These are phyloP conservation scores for Phyllostomus discolor DNA, from an alignment of 2,113 vertebrate species.

Conservation along the genomic window DNA sequence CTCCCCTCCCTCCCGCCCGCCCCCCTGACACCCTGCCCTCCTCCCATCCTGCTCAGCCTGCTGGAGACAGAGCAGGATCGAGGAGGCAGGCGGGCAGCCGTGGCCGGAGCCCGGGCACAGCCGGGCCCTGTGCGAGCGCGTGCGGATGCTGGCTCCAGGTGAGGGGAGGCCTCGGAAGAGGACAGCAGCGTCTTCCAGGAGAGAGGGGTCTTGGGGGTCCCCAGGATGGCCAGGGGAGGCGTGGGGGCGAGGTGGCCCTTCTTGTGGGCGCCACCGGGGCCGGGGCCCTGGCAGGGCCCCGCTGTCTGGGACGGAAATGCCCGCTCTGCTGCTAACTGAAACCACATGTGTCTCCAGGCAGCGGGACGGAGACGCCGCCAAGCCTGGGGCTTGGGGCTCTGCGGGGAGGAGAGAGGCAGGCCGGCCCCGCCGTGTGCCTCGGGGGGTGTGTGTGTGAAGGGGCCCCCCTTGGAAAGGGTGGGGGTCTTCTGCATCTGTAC, in stretches of 20 bases:
- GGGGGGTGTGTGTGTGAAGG: neutral
- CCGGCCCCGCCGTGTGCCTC: neutral
- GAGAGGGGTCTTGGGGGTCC: neutral
- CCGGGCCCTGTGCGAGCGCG: neutral
- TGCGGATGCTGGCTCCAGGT: constrained; percentile 54
- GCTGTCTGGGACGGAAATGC: constrained; percentile 73
- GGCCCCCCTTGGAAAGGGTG: neutral
- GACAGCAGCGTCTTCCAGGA: neutral
- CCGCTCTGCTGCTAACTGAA: constrained; percentile 69
- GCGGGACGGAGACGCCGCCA: constrained; percentile 44
- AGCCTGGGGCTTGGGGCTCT: neutral
- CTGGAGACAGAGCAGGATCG: constrained; percentile 56
- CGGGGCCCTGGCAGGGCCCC: constrained; percentile 54
- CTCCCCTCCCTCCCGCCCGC: constrained; percentile 79
- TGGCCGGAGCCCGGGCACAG: constrained; percentile 51
- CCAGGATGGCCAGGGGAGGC: neutral
- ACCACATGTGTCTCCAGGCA: constrained; percentile 70
- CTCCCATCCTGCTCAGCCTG: constrained; percentile 68
- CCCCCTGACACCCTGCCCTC: constrained; percentile 79
- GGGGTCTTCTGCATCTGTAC: neutral
- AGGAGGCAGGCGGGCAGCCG: constrained; percentile 48
- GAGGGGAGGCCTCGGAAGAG: constrained; percentile 3
- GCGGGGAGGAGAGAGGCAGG: neutral
- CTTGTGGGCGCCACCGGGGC: neutral
- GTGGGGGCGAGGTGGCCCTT: constrained; percentile 3